Evolutionary conservation across 2,113 vertebrate genomes (phyloP), one percentile per base, ranked within the genome.

Genomic region (Alouatta palliata): DNA sequence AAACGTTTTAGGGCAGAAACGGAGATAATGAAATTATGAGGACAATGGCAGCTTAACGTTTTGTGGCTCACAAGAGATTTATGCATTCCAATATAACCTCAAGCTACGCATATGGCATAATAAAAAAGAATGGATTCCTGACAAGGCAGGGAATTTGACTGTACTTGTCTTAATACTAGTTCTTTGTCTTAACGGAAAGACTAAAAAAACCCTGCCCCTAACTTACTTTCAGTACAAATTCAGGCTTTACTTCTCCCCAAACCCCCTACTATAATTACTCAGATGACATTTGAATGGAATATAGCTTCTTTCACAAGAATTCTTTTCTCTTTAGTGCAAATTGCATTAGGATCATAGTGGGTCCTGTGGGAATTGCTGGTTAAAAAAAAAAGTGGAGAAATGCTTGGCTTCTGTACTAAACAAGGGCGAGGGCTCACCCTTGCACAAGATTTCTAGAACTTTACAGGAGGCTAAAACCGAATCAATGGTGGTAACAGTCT

Each of bases 21-120:
- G 75, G 97, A 98, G 98, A 98, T 99, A 99, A 99, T 99, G 98
- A 98, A 99, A 99, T 99, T 98, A 99, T 98, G 98, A 98, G 98
- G 98, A 98, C 98, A 98, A 98, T 66, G 95, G 97, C 97, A 97
- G 97, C 98, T 98, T 98, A 98, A 98, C 97, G 96, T 97, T 98
- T 98, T 98, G 98, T 96, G 96, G 98, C 98, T 99, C 98, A 98
- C 97, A 94, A 92, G 98, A 99, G 98, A 98, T 98, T 98, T 98
- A 98, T 98, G 98, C 23, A 40, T 98, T 98, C 97, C 98, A 98
- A 96, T 98, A 98, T 98, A 99, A 99, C 98, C 98, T 98, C 98
- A 89, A 98, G 98, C 98, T 98, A 98, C 35, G 97, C 98, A 98
- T 98, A 98, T 97, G 98, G 97, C 97, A 98, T 97, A 97, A 94